phyloP scores from a whole-genome alignment of 2,888 invertebrate species.

The Cheilosia urbana region DNA sequence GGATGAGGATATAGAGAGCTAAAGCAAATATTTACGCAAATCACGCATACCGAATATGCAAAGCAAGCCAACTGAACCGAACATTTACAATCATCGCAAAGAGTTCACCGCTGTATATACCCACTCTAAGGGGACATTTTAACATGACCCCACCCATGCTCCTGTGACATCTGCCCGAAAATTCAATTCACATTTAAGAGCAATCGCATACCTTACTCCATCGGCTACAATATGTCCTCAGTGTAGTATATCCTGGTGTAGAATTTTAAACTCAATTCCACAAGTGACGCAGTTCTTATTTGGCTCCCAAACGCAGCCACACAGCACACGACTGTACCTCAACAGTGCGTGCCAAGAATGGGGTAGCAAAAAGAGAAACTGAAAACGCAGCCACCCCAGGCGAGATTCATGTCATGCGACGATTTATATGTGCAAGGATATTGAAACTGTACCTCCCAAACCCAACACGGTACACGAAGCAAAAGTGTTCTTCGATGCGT shows the following conservation, averaged over 20 bases:
- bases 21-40: slow-evolving; percentile 69
- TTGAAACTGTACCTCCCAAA: slow-evolving; percentile 61
- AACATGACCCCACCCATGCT: slow-evolving; percentile 13
- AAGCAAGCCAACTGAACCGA: slow-evolving; percentile 59
- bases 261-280: slow-evolving; percentile 55
- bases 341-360: slow-evolving; percentile 11
- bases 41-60: slow-evolving; percentile 71
- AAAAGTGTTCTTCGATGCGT: slow-evolving; percentile 46
- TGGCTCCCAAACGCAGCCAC: not conserved
- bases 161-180: slow-evolving; percentile 65
- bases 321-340: too few species aligned
- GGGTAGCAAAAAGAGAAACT: slow-evolving; percentile 24
- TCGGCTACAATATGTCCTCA: slow-evolving; percentile 47
- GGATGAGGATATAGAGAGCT: slow-evolving; percentile 4
- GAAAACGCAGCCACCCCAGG: slow-evolving; percentile 54
- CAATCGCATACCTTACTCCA: slow-evolving; percentile 38
- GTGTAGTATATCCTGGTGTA: slow-evolving; percentile 26
- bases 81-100: slow-evolving; percentile 24
- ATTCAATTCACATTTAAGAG: slow-evolving; percentile 64
- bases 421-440: slow-evolving; percentile 72
- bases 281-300: slow-evolving; percentile 66
- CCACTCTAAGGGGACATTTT: slow-evolving; percentile 3
- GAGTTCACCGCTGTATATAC: not conserved
- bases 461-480: slow-evolving; percentile 44
- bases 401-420: slow-evolving; percentile 42